Percentiles rank a stretch among this genome's conserved stretches.
Evolutionary conservation across 2,888 invertebrate genomes (phyloP).

Genomic region (Noctuana brunneofusca): DNA sequence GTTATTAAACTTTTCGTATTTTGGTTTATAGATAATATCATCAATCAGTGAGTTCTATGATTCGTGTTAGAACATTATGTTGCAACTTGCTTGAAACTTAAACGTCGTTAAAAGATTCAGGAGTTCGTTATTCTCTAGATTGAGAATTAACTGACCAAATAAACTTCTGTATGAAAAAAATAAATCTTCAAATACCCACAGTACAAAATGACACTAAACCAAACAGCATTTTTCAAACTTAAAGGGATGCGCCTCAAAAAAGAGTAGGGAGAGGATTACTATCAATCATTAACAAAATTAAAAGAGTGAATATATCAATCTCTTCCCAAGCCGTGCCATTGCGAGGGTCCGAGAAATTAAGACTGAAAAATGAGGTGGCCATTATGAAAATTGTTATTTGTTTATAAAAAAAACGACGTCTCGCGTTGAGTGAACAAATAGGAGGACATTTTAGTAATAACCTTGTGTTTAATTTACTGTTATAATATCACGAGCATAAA

Average conservation of each 20-base stretch:
- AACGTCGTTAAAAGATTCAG: no score
- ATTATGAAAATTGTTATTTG: constrained; percentile 76
- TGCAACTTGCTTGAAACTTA: no score
- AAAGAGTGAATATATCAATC: constrained; percentile 76
- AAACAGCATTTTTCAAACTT: constrained; percentile 4
- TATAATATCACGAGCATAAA: constrained; percentile 8
- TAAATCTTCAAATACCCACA: not conserved
- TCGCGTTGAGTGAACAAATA: constrained; percentile 34
- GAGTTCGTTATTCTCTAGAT: no score
- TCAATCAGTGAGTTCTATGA: no score
- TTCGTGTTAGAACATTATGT: no score
- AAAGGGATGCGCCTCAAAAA: not conserved
- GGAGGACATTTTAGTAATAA: constrained; percentile 22
- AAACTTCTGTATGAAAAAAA: not conserved
- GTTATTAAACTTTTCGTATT: no score
- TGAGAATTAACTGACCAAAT: no score
- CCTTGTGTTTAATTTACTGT: constrained; percentile 24
- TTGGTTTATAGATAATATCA: no score
- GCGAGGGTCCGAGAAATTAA: constrained; percentile 62
- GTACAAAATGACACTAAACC: not conserved
- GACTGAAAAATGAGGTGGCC: constrained; percentile 68
- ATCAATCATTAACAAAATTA: constrained; percentile 75
- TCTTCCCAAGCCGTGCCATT: constrained; percentile 62
- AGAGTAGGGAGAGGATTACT: constrained; percentile 50
- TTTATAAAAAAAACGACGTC: constrained; percentile 51